Evolutionary conservation across 2,113 vertebrate genomes (phyloP).

Genomic region (Chlorodrepanis virens): DNA sequence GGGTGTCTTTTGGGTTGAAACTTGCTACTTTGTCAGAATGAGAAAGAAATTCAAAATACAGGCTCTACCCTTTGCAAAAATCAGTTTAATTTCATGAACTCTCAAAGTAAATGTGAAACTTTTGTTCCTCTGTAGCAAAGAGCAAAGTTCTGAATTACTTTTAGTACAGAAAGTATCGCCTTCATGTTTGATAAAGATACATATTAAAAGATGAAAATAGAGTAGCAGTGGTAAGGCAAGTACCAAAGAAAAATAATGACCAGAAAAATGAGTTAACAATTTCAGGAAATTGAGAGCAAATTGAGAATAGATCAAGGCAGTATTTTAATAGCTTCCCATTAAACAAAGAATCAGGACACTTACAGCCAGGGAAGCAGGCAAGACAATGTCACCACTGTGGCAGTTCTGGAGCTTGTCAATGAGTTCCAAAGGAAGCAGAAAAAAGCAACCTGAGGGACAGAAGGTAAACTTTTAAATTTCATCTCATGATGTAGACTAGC

Average conservation of each 20-base stretch:
- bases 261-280: not conserved
- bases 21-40: not conserved
- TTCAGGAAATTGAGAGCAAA: not conserved
- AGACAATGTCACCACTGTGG: fast-evolving
- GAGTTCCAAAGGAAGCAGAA: not conserved
- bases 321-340: not conserved
- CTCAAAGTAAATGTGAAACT: not conserved
- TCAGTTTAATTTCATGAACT: not conserved
- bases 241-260: not conserved
- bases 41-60: not conserved
- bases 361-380: not conserved
- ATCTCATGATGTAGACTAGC: not conserved
- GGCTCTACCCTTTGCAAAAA: not conserved
- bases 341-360: not conserved
- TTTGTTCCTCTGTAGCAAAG: not conserved
- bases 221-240: not conserved
- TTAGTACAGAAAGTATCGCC: not conserved
- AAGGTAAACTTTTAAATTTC: not conserved
- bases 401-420: not conserved
- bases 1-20: not conserved
- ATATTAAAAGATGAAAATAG: not conserved
- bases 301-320: not conserved
- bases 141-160: not conserved
- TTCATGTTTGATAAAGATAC: not conserved
- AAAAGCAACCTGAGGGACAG: not conserved